Evolutionary conservation across 2,888 invertebrate genomes (phyloP).

Genomic region (Microctonus aethiopoides): DNA sequence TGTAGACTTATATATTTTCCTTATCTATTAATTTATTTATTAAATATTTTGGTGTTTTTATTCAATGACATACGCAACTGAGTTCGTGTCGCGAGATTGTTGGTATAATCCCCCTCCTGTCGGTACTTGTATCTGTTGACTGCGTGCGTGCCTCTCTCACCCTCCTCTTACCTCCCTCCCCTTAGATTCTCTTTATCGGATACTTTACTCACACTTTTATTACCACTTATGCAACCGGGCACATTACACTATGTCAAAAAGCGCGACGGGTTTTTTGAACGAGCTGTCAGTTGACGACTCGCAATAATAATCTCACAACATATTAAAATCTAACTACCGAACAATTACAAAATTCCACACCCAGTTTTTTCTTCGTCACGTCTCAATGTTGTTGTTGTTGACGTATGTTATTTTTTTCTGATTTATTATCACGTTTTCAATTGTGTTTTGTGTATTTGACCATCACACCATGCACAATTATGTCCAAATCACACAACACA

Average conservation of each 20-base stretch:
- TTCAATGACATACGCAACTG: not conserved
- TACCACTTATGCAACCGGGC: slow-evolving; percentile 58
- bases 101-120: not conserved
- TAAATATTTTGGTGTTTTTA: not conserved
- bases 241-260: slow-evolving; percentile 49
- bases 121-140: not conserved
- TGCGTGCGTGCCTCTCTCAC: slow-evolving; percentile 34
- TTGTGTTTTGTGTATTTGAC: not conserved
- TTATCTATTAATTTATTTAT: not conserved
- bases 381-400: not conserved
- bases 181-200: slow-evolving; percentile 43
- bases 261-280: slow-evolving; percentile 24
- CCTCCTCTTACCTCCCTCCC: slow-evolving; percentile 41
- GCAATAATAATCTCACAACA: not conserved
- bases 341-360: not conserved
- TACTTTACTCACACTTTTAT: slow-evolving; percentile 48
- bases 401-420: not conserved
- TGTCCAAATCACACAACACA: not conserved
- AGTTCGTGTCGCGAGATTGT: not conserved
- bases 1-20: slow-evolving; percentile 35
- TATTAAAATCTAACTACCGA: not conserved
- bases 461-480: not conserved
- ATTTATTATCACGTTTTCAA: not conserved
- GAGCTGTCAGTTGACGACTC: not conserved
- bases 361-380: not conserved